Evolutionary conservation across 2,888 invertebrate genomes (phyloP).

Genomic region (Gnatocerus cornutus): DNA sequence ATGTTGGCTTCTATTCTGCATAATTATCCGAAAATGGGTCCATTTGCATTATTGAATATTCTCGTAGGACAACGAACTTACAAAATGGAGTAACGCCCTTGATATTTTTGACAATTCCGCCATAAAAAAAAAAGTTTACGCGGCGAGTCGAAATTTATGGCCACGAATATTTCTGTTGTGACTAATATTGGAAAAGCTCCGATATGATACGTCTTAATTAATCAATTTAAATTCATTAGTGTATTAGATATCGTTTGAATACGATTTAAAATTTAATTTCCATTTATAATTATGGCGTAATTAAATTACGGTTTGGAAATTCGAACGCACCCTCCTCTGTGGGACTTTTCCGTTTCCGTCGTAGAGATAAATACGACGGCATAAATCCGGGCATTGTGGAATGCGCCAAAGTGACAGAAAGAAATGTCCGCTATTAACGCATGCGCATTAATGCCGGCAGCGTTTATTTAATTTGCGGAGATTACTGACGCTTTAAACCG

Average conservation of each 20-base stretch:
- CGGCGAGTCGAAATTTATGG: conserved; percentile 25
- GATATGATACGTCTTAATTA: conserved; percentile 44
- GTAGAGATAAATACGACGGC: conserved; percentile 64
- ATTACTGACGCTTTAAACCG: conserved; percentile 50
- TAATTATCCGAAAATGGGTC: conserved; percentile 16
- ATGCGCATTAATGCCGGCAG: conserved; percentile 40
- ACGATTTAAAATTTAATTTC: conserved; percentile 41
- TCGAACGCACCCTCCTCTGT: conserved; percentile 4
- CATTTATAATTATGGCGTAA: conserved; percentile 36
- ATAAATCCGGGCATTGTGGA: conserved; percentile 63
- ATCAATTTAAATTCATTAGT: conserved; percentile 47
- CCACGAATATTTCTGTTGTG: conserved; percentile 41
- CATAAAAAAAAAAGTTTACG: conserved; percentile 14
- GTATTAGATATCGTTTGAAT: conserved; percentile 40
- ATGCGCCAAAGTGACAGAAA: conserved; percentile 52
- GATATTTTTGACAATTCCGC: conserved; percentile 26
- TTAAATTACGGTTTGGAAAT: conserved; percentile 20
- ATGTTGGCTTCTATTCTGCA: conserved; percentile 1
- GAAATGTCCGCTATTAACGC: conserved; percentile 49
- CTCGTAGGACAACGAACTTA: conserved; percentile 30
- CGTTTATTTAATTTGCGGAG: conserved; percentile 50
- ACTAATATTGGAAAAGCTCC: conserved; percentile 41
- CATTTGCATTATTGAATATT: conserved; percentile 31
- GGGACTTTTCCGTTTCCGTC: conserved; percentile 62
- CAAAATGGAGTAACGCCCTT: conserved; percentile 22